Percentiles rank a stretch among this genome's conserved stretches.
Conservation (phyloP, 2,888 invertebrate genomes). For the Nomada ruficornis region DNA sequence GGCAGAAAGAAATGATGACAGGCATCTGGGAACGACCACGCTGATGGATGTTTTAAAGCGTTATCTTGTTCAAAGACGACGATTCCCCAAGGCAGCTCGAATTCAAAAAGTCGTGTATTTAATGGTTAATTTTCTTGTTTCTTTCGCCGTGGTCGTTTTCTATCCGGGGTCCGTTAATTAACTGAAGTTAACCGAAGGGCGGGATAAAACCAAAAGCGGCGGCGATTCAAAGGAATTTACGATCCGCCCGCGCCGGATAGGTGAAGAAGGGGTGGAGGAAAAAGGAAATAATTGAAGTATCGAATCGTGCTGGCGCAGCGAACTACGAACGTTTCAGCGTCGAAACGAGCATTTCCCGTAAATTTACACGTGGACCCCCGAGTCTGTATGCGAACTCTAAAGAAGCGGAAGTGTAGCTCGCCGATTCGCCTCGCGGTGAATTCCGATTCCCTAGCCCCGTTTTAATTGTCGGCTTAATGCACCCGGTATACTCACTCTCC, state of each 20-base stretch:
- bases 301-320: constrained; percentile 13
- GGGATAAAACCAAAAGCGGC: constrained; percentile 11
- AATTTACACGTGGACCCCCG: constrained; percentile 24
- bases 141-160: background rate
- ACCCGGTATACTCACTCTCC: constrained; percentile 25
- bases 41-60: background rate
- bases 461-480: constrained; percentile 76
- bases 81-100: background rate
- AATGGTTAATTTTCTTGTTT: constrained; percentile 21
- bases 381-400: constrained; percentile 31
- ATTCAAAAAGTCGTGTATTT: constrained; percentile 18
- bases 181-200: constrained; percentile 39
- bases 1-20: background rate
- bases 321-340: background rate
- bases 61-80: background rate
- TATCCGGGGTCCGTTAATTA: constrained; percentile 37
- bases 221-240: constrained; percentile 52
- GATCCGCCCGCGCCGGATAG: background rate
- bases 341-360: constrained; percentile 15
- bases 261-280: background rate
- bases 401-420: constrained; percentile 32
- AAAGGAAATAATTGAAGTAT: constrained; percentile 46
- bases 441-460: constrained; percentile 69
- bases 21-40: background rate
- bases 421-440: constrained; percentile 55